A percentile compares a stretch with the other conserved stretches of the same genome.
phyloP scores from a whole-genome alignment of 2,797 vertebrate species.

The Xenentodon cancila region DNA sequence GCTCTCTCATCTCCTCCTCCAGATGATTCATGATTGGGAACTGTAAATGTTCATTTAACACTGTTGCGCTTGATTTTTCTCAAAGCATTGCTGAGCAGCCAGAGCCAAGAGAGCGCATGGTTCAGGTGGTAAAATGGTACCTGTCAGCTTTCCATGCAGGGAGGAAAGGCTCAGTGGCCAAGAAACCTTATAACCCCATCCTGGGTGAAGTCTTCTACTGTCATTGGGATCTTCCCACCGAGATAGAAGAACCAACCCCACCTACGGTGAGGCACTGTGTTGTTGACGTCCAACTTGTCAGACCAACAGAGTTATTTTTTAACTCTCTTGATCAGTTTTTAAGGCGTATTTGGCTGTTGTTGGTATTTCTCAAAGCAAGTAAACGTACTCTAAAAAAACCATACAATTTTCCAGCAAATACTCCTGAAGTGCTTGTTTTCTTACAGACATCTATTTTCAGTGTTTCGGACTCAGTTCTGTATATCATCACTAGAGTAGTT shows the following conservation, averaged over 20 bases:
- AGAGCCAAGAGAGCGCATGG: slow-evolving; percentile 94
- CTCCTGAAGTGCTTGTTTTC: too few relatives aligned
- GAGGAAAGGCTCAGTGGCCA: slow-evolving; percentile 97
- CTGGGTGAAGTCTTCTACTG: slow-evolving; percentile 97
- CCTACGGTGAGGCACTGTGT: slow-evolving; percentile 57
- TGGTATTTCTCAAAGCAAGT: too few relatives aligned
- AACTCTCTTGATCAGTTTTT: too few relatives aligned
- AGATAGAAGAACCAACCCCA: slow-evolving; percentile 85
- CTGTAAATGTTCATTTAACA: neutral
- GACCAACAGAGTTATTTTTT: too few relatives aligned
- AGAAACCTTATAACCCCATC: slow-evolving; percentile 99
- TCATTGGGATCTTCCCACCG: slow-evolving; percentile 92
- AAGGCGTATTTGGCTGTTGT: too few relatives aligned
- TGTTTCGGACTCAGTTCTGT: too few relatives aligned
- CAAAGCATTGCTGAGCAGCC: slow-evolving; percentile 93
- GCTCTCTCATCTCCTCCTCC: neutral
- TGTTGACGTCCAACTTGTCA: neutral
- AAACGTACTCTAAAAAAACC: too few relatives aligned
- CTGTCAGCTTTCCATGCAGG: slow-evolving; percentile 98
- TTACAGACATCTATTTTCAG: too few relatives aligned
- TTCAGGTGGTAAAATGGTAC: slow-evolving; percentile 97
- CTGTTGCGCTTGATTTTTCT: slow-evolving; percentile 1
- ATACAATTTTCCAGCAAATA: too few relatives aligned
- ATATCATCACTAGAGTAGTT: too few relatives aligned
- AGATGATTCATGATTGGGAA: neutral